Conservation (phyloP, 92 coral and sea anemone species). For the Porites cylindrica region DNA sequence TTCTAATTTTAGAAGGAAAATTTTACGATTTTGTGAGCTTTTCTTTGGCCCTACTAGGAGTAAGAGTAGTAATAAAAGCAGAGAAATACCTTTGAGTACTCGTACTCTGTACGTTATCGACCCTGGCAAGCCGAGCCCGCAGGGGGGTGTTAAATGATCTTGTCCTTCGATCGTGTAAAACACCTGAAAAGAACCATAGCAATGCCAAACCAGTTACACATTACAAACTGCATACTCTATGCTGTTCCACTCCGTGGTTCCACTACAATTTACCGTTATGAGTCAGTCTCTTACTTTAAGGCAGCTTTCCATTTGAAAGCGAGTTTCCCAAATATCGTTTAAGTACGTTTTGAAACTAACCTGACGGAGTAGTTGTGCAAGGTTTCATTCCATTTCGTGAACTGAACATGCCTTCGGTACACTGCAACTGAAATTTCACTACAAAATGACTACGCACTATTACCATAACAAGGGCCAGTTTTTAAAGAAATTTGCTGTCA, state of each 20-base stretch:
- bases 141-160: constrained; percentile 51
- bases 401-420: constrained; percentile 32
- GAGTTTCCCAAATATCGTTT: too few species aligned
- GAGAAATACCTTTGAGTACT: constrained; percentile 10
- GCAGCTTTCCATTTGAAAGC: too few species aligned
- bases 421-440: constrained; percentile 24
- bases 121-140: constrained; percentile 37
- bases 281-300: too few species aligned
- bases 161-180: constrained; percentile 69
- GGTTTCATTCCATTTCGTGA: constrained; percentile 50
- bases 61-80: not conserved
- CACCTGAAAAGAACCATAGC: constrained; percentile 35
- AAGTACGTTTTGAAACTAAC: constrained; percentile 1
- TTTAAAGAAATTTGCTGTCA: too few species aligned
- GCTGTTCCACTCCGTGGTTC: not conserved
- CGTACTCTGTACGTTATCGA: not conserved
- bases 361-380: constrained; percentile 52
- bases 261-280: too few species aligned
- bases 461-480: too few species aligned
- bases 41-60: not conserved
- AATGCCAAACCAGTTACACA: not conserved
- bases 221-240: not conserved
- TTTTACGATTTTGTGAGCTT: too few species aligned
- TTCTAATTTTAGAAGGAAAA: too few species aligned
- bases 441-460: too few species aligned